Percentiles rank a stretch among this genome's conserved stretches.
Conservation (phyloP, 2,113 vertebrate genomes). For the Esox niger region DNA sequence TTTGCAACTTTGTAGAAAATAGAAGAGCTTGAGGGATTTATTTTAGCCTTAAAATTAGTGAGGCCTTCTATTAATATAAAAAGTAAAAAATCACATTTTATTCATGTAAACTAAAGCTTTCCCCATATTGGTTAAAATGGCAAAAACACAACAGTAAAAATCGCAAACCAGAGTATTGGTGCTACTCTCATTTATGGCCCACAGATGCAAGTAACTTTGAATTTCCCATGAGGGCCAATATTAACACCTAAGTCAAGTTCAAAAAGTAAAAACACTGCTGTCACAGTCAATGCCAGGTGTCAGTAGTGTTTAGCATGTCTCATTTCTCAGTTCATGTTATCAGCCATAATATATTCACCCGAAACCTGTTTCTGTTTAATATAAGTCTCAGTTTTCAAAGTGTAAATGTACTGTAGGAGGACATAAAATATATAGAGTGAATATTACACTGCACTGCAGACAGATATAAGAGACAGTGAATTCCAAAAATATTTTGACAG, state of each 20-base stretch:
- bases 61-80: no score
- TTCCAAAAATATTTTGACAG: no score
- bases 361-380: no score
- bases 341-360: no score
- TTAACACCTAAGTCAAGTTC: neutral
- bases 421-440: neutral
- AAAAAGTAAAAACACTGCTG: neutral
- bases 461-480: neutral
- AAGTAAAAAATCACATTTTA: no score
- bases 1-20: no score
- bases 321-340: no score
- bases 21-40: no score
- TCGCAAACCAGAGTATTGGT: neutral
- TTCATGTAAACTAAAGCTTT: no score
- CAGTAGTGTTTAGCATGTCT: neutral
- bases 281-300: neutral
- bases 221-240: neutral
- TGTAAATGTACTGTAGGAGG: neutral
- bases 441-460: neutral
- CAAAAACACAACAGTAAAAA: constrained; percentile 1
- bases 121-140: constrained; percentile 2
- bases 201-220: neutral
- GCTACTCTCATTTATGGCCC: neutral
- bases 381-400: no score
- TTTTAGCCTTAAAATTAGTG: no score